Conservation (phyloP, 2,113 vertebrate species). For the Nycticryphes semicollaris region DNA sequence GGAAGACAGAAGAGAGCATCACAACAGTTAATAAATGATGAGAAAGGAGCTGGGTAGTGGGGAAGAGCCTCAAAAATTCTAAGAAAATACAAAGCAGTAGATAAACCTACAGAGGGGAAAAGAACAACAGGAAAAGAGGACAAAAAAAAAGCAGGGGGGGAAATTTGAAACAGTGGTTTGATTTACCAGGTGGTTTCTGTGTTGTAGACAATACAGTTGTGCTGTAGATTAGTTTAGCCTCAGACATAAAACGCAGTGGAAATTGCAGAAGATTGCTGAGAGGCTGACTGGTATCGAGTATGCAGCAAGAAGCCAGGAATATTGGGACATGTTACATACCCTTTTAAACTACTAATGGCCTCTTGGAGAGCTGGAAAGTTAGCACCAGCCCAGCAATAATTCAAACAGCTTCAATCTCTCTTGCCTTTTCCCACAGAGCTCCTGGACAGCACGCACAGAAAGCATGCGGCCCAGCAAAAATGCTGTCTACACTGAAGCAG, state of each 20-base stretch:
- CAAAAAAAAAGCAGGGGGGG: background rate
- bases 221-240: background rate
- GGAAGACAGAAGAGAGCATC: background rate
- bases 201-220: background rate
- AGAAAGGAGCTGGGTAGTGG: background rate
- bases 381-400: background rate
- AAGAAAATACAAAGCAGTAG: background rate
- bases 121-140: background rate
- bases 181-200: background rate
- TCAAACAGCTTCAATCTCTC: background rate
- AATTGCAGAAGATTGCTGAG: background rate
- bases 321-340: background rate
- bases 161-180: background rate
- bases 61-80: background rate
- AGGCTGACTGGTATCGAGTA: background rate
- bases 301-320: background rate
- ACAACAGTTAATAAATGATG: background rate
- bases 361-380: background rate
- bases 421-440: background rate
- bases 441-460: too few species aligned
- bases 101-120: background rate
- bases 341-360: background rate
- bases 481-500: background rate
- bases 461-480: background rate
- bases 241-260: background rate